Evolutionary conservation across 2,113 vertebrate genomes (phyloP), one percentile per base, ranked within the genome.

Genomic region (Tringa solitaria): DNA sequence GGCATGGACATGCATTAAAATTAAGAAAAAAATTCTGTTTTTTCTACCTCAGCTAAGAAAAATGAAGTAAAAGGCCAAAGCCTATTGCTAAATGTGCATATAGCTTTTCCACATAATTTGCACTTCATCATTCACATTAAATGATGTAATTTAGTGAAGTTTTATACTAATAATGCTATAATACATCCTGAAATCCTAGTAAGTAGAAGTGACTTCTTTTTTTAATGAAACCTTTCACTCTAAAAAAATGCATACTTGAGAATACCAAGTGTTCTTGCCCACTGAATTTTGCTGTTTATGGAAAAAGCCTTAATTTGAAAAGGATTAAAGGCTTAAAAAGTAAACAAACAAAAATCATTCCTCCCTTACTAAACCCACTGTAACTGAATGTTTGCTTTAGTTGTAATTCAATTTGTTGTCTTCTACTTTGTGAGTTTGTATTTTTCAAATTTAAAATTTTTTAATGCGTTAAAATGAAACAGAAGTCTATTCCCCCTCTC

Each of bases 1-100:
- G 56, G 93, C 91, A 96, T 86, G 94, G 90, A 56, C 93, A 50
- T 90, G 87, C 84, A 91, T 95, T 95, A 97, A 97, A 96, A 96
- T 86, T 96, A 96, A 87, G 83, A 91, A 95, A 81, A 22, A 93
- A 95, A 59, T 85, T 94, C 94, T 94, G 35, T 30, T 64, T 89
- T 89, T 89, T 73, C 39, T 88, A 32, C 35, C 94, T 91, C 57
- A 77, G 64, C 17, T n/a, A 56, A 70, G 32, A 73, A 94, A 77
- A 84, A 87, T 50, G 9, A 85, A 77, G 20, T 30, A 57, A 61
- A 81, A 50, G 48, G 35, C 48, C 56, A 87, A 70, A 84, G 88
- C 17, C 33, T 56, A 17, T 63, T 33, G 37, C 22, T 79, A 32
- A 64, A 45, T 41, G 24, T 57, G 3, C 57, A 50, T 73, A 37